Base-by-base conservation (phyloP, 2,888 invertebrate genomes). In the Ceramica pisi region DNA sequence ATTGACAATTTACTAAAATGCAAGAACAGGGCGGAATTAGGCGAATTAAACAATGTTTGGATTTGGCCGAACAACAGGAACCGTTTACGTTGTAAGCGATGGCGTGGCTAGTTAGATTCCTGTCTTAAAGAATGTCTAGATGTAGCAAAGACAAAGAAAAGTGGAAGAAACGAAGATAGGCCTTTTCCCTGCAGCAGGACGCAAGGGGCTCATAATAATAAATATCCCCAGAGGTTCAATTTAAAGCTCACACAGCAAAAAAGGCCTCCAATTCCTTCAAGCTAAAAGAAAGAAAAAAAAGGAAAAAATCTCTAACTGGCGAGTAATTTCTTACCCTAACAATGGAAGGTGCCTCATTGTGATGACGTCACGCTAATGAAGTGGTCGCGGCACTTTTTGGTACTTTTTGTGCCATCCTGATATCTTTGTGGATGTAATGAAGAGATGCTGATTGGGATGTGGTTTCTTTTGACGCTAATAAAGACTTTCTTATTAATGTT, bases 301-400 rank as follows among this genome's bases (percentile, higher is more conserved):
- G 41, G 46, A n/a, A 35, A 21, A 64, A 44, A 55, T 46, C 31
- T 51, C 35, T 19, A 60, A 53, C 65, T 65, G 70, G 21, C 62
- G 63, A 80, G 70, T 70, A 76, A 84, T 83, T 69, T 78, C 62
- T 80, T 78, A 75, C 50, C 14, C 10, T 16, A 73, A 84, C 78
- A 84, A 84, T 68, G 44, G 65, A 23, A 55, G 53, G 26, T 56
- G 46, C 53, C 55, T 66, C 69, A 61, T 65, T 67, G 71, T 75
- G 65, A 78, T 80, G 64, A 75, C 71, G 73, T 74, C 73, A 74
- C 57, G 50, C 65, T 84, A 77, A 82, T 84, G 73, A 82, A 82
- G 78, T 76, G 71, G 50, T n/a, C 10, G 16, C 48, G 55, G 38
- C 35, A 50, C 61, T 35, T 56, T 67, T 57, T 51, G 46, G 44